Base-by-base conservation (phyloP, 2,888 invertebrate genomes). In the Ochropleura leucogaster region DNA sequence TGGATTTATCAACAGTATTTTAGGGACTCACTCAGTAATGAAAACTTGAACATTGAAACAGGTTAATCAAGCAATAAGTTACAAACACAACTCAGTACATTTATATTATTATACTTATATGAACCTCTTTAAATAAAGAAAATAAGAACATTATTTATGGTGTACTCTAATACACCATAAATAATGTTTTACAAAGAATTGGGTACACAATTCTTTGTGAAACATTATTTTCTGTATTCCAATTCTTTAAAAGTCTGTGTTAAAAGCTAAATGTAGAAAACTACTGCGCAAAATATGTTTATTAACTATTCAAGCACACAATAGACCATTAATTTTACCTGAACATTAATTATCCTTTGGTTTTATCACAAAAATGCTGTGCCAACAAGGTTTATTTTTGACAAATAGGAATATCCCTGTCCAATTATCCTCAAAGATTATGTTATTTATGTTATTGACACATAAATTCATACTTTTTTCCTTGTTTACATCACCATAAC, bases 361-460 rank as follows among this genome's bases (percentile, higher is more conserved):
- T n/a, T 57, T 30, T n/a, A n/a, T 47, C 9, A 42, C 47, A 30
- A 14, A 7, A 57, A n/a, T 49, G 14, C 20, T 72, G 40, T 72
- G n/a, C 12, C n/a, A 5, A 40, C 18, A 44, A 44, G 14, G 30
- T 16, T 14, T 51, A 51, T 63, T 77, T 73, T 44, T 9, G 46
- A 51, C 44, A 65, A 55, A 3, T 53, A n/a, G 40, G 18, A 16
- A 51, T 66, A 66, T 44, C 1, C 10, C 44, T 49, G 66, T 64
- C 64, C 64, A 53, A 12, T 81, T 86, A 84, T 88, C 84, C 83
- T 84, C 55, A 30, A 40, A 47, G 42, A 59, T 18, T 62, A 3
- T 73, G 65, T 0, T 64, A 40, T 76, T 66, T 18, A 71, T 66
- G 64, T 40, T 9, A 63, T 46, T 71, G 20, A 63, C 53, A 77